Evolutionary conservation across 2,888 invertebrate species (phyloP), one percentile per base, ranked within the genome.

Genomic region (Molorchus minor): DNA sequence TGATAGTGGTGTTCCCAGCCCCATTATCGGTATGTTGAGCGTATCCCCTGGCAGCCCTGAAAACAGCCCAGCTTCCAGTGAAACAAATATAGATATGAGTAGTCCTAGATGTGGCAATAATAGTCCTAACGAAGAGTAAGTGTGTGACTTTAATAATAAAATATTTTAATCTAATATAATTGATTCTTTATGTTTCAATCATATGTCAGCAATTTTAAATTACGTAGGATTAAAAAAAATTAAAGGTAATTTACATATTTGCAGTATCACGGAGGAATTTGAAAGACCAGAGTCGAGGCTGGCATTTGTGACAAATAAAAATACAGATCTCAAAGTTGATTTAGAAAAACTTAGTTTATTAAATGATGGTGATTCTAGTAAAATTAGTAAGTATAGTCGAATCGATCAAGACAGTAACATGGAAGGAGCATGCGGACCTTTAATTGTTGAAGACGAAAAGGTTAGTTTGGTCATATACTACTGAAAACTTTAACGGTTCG

Each of bases 31-130:
- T 0, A 73, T 74, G 62, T 65, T 76, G 10, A 76, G 73, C 56
- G 74, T 70, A 0, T 76, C 77, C 1, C 75, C 75, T 10, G 64
- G 70, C 16, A 74, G 70, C 29, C 71, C 71, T 0, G 72, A 71
- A 25, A 71, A 71, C 38, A 74, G 74, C 59, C 76, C 77, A 1
- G 75, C 84, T 1, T 85, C 85, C 1, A 85, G 85, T 67, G 87
- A 86, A 70, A 83, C 84, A 4, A 85, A 85, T 62, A 75, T 85
- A 19, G 86, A 86, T 53, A 77, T 85, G 33, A 83, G 84, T 7
- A 85, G 84, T 73, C 85, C 85, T 1, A 61, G 67, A 44, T 64
- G 71, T 49, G 76, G 74, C 8, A 71, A 71, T 33, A 74, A 75
- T 53, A 79, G 77, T 64, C 76, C 76, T 0, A 72, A 74, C 52